A percentile compares a stretch with the other conserved stretches of the same genome.
phyloP scores from a whole-genome alignment of 2,113 vertebrate genomes.

The Eudyptes chrysolophus region DNA sequence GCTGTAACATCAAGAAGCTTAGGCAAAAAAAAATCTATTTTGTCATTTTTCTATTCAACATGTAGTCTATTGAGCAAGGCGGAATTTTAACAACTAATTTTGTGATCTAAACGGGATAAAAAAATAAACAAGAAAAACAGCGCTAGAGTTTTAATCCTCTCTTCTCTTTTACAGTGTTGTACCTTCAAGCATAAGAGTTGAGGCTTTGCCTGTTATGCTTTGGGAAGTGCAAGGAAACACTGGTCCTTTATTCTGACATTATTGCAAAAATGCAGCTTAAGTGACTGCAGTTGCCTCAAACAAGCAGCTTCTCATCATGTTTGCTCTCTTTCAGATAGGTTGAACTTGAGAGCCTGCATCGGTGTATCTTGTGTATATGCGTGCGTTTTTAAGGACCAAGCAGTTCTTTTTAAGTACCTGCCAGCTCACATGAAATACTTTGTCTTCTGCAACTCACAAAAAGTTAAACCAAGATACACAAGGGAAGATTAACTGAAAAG shows the following conservation, averaged over 20 bases:
- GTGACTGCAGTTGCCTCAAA: not conserved
- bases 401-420: not conserved
- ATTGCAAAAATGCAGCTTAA: not conserved
- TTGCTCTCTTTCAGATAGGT: not conserved
- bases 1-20: not conserved
- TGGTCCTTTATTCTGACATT: not conserved
- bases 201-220: not conserved
- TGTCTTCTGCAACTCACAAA: not conserved
- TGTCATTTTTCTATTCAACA: not conserved
- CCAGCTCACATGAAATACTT: not conserved
- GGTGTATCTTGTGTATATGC: not conserved
- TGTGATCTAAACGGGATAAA: not conserved
- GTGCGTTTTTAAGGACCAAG: not conserved
- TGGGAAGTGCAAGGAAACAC: not conserved
- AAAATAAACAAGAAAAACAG: not conserved
- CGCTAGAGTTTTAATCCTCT: not conserved
- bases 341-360: not conserved
- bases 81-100: not conserved
- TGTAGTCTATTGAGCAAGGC: not conserved
- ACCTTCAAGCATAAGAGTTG: not conserved
- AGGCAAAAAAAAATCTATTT: not conserved
- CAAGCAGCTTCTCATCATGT: conserved; percentile 32
- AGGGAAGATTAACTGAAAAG: not conserved
- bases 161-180: not conserved
- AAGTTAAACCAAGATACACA: conserved; percentile 32